These are phyloP conservation scores for Platorchestia sp. DNA, from an alignment of 1,140 invertebrate species.

Conservation along the genomic window DNA sequence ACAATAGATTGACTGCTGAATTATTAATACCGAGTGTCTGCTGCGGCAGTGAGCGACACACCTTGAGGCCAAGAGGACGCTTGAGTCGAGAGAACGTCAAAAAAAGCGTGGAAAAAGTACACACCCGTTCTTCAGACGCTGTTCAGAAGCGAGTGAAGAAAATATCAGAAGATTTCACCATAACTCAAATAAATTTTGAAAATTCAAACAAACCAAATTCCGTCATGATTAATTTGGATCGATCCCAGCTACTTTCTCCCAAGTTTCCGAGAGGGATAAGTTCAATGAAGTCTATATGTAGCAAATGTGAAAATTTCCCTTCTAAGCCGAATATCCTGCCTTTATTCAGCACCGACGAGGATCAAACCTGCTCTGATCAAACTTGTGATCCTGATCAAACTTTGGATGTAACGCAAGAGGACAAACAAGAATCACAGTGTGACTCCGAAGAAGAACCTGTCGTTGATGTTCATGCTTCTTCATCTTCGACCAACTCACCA, in stretches of 20 bases:
- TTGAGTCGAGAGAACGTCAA: conserved; percentile 58
- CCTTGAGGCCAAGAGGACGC: not conserved
- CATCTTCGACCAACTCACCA: not conserved
- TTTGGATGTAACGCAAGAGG: not conserved
- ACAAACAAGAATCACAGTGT: not conserved
- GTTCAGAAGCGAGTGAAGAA: conserved; percentile 65
- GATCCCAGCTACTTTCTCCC: not conserved
- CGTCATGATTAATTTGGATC: conserved; percentile 47
- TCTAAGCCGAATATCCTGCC: not conserved
- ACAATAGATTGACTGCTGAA: not conserved
- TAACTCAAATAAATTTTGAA: conserved; percentile 64
- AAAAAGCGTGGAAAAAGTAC: conserved; percentile 49
- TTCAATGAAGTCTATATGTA: not conserved
- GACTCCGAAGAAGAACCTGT: not conserved
- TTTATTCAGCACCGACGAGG: not conserved
- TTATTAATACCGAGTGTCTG: not conserved
- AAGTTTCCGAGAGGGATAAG: not conserved
- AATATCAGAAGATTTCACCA: conserved; percentile 65
- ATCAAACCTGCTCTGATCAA: not conserved
- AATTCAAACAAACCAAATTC: conserved; percentile 54
- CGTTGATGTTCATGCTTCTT: not conserved
- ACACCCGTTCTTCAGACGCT: conserved; percentile 61
- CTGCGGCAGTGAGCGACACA: not conserved
- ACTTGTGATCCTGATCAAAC: not conserved
- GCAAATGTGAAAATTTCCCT: conserved; percentile 33